Evolutionary conservation across 1,140 invertebrate species (phyloP), one percentile per base, ranked within the genome.

Genomic region (Macrotrachela quadricornifera): DNA sequence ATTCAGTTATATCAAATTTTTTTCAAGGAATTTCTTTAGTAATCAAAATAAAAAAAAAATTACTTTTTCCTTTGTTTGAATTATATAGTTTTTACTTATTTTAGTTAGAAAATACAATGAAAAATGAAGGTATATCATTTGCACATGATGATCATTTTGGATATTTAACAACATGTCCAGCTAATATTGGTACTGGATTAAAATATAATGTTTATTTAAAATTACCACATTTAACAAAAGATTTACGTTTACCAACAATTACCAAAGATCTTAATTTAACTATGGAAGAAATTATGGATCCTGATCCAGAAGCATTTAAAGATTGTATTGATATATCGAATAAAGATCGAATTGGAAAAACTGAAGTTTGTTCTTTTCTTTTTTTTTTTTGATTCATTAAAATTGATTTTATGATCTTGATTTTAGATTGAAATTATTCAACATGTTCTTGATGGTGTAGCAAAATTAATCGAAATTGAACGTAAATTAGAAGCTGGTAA

Each of bases 131-230:
- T 53, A 18, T 46, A 47, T 30, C 21, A 30, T 30, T 30, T 30
- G 21, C 21, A 37, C 40, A 47, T 46, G 44, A 53, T 43, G 44
- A 47, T 17, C 51, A 48, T 17, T 48, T 53, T n/a, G 51, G 51
- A 16, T 53, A 53, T 39, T 18, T 53, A 12, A 53, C 51, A 17
- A 53, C 51, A 15, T 44, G 46, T 12, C 51, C 51, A 0, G 44
- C 42, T 30, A 47, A 53, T 43, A 46, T 53, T 16, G 51, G 51
- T 36, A 53, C 51, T 0, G 38, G 40, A 6, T 39, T 53, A n/a
- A 53, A 53, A 39, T 30, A 47, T 21, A 47, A 21, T 39, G 45
- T 48, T 11, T 17, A 37, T 36, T 36, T 53, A 14, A 40, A 43
- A 16, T 21, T 53, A 21, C 51, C 51, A 9, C 21, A 42, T 30